Base-by-base conservation (phyloP, 2,888 invertebrate genomes). In the Tyria jacobaeae region DNA sequence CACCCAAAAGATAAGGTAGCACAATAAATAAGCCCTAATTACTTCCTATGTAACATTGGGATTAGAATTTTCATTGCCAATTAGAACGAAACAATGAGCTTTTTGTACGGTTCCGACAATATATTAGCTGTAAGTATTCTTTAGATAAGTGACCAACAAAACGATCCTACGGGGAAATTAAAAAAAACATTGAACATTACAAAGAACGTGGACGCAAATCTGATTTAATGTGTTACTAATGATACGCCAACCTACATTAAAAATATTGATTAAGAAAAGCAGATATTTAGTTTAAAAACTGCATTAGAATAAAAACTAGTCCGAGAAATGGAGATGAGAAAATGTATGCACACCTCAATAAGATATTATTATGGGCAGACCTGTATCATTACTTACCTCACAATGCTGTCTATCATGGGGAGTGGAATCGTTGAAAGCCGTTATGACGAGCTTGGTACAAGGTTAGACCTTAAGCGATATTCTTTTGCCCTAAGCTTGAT, bases 1-100 rank as follows among this genome's bases (percentile, higher is more conserved):
- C 82, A 81, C 80, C 80, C 73, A 67, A 80, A 54, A 89, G 90
- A 90, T 91, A 91, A 91, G 86, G 87, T 83, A 84, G 85, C 83
- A 77, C 87, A 79, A 90, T 90, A 90, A 89, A 90, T 90, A 87
- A 89, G 76, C 84, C 77, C 89, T 91, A 91, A 92, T 92, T 91
- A 90, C 90, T 88, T 85, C 84, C 86, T 88, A 87, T 85, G 84
- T 87, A 82, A 81, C 76, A 81, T 79, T 76, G 72, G 68, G 80
- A 78, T 74, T 76, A 71, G 80, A 79, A 80, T 80, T 82, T 81
- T 82, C 83, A 80, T 79, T 80, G 79, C 83, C 81, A 85, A 85
- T 85, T 85, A 85, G 79, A 76, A 62, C 54, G 62, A 64, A 64
- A 81, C 79, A 82, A 82, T 82, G 79, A 78, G 66, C 71, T 71